These are phyloP conservation scores for Pavo muticus DNA, from an alignment of 2,113 vertebrate species.

Conservation along the genomic window DNA sequence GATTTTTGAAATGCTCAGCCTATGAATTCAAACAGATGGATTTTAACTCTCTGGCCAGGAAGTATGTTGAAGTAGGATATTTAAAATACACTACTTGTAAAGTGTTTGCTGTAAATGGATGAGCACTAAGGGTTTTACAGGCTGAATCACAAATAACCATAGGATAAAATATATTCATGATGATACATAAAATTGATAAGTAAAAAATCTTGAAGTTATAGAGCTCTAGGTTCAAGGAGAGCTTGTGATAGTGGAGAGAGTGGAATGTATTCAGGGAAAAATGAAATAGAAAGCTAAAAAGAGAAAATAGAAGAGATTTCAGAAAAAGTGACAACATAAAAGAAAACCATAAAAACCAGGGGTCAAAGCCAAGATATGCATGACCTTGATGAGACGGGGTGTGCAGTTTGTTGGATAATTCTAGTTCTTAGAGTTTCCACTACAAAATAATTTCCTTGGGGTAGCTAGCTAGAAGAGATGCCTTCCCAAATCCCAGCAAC, in stretches of 20 bases:
- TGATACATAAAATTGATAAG: background rate
- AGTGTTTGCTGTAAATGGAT: background rate
- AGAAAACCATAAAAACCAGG: background rate
- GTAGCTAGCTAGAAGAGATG: background rate
- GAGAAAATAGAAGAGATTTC: background rate
- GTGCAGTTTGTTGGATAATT: background rate
- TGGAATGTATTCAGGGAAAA: background rate
- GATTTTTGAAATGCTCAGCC: background rate
- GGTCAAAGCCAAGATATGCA: background rate
- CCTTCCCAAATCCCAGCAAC: background rate
- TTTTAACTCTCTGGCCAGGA: background rate
- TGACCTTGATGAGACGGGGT: background rate
- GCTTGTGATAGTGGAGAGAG: background rate
- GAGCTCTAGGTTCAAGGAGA: background rate
- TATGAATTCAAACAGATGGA: background rate
- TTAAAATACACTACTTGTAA: background rate
- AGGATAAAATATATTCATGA: background rate
- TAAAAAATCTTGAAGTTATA: background rate
- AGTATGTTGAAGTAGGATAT: background rate
- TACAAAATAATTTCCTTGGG: background rate
- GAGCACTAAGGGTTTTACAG: background rate
- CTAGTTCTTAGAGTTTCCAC: background rate
- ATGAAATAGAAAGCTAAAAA: background rate
- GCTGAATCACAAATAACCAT: background rate
- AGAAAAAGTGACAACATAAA: background rate